These are phyloP conservation scores for Suillia variegata DNA, from an alignment of 2,888 invertebrate genomes.

Conservation along the genomic window DNA sequence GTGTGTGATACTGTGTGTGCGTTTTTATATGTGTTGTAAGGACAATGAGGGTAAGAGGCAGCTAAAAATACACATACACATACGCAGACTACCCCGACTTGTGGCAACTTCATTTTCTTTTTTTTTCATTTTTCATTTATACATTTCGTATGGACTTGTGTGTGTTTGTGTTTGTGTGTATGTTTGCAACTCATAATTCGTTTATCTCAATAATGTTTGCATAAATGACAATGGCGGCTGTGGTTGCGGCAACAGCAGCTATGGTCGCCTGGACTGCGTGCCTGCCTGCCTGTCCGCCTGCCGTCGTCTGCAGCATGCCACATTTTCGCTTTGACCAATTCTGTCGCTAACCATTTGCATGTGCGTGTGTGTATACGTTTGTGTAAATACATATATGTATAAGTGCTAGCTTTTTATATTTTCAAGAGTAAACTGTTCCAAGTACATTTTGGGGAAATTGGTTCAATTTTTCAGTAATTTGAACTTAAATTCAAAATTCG, in stretches of 20 bases:
- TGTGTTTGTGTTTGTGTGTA: slow-evolving; percentile 5
- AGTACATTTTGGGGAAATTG: no score
- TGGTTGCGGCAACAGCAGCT: neutral
- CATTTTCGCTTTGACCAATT: neutral
- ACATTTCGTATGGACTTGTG: neutral
- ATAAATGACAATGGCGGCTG: slow-evolving; percentile 24
- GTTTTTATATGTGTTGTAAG: neutral
- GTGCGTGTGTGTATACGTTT: neutral
- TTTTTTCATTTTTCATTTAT: neutral
- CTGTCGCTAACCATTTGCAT: neutral
- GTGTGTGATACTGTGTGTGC: no score
- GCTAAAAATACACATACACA: neutral
- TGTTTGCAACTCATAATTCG: slow-evolving; percentile 30
- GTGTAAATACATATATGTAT: no score
- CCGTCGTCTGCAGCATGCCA: neutral
- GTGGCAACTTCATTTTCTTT: neutral
- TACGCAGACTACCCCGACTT: neutral
- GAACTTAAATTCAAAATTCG: no score
- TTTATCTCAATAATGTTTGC: slow-evolving; percentile 32
- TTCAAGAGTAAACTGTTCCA: no score
- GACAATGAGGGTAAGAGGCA: neutral
- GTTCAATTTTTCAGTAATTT: no score
- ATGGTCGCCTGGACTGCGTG: no score
- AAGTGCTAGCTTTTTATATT: no score
- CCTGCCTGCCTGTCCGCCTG: no score